Evolutionary conservation across 1,140 invertebrate genomes (phyloP), one percentile per base, ranked within the genome.

Genomic region (Papilio xuthus): DNA sequence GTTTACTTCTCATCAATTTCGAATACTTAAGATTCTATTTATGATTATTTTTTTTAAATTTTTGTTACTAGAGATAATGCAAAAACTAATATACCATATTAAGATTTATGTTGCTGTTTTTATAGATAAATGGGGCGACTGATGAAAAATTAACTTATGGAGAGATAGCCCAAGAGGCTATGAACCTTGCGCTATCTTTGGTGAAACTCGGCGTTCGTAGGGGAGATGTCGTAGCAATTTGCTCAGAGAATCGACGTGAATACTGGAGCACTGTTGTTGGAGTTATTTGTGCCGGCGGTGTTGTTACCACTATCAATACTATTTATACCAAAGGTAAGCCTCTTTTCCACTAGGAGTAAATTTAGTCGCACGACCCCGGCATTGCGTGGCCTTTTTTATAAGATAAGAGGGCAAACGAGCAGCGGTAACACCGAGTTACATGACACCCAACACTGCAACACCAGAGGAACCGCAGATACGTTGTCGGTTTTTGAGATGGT

Each of bases 101-200:
- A 32, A n/a, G 4, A 28, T 8, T 73, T 73, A 26, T 56, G 26
- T 56, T 74, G n/a, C 32, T 72, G 47, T n/a, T 71, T 85, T 83
- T 32, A 44, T 82, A 90, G 88, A 86, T 89, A 56, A 88, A 91
- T 73, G 86, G 81, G 2, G 73, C 76, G 32, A 87, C 81, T 0
- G 69, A 83, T 18, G 85, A 90, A 70, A 69, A 47, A 1, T 44
- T 84, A 9, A 80, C 84, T 20, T 88, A 83, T 56, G 73, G 78
- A 0, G 78, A 85, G 0, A 70, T 91, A 9, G 78, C 81, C 0
- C 87, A 90, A 79, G 84, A 90, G 37, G 79, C 87, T 0, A 88
- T 90, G 82, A 90, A 89, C 78, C 75, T 91, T 9, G 86, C 91
- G n/a, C 67, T 92, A 79, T 91, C 88, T 0, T 87, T 92, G 73